Conservation (phyloP, 2,888 invertebrate species). For the Linyphia triangularis region DNA sequence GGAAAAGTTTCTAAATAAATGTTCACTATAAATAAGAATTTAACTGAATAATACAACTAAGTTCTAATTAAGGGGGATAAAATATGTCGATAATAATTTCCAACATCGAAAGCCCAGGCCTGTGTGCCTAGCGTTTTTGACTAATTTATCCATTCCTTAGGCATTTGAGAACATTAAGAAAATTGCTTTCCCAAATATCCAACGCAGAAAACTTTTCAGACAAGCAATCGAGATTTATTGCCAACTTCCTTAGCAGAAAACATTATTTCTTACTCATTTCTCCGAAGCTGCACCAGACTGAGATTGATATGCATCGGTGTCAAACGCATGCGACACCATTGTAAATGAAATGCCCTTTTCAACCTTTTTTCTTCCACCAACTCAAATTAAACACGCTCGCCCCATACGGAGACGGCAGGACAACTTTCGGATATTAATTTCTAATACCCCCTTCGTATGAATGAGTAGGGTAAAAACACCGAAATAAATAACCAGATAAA, state of each 20-base stretch:
- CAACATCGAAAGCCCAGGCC: neutral
- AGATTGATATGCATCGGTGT: constrained; percentile 31
- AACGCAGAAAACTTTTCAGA: constrained; percentile 15
- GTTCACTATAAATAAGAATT: too few relatives aligned
- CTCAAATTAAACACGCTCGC: constrained; percentile 21
- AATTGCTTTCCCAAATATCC: constrained; percentile 36
- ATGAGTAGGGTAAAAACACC: constrained; percentile 11
- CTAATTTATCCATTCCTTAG: constrained; percentile 30
- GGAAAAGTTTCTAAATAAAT: too few relatives aligned
- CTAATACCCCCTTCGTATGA: constrained; percentile 23
- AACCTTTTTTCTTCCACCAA: neutral
- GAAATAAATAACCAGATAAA: constrained; percentile 40
- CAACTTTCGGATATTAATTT: constrained; percentile 48
- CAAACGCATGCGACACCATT: constrained; percentile 38
- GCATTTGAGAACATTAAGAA: constrained; percentile 47
- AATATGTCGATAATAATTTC: neutral
- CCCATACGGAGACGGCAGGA: constrained; percentile 9
- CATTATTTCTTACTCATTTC: constrained; percentile 13
- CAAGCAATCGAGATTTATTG: constrained; percentile 51
- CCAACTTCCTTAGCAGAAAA: constrained; percentile 1
- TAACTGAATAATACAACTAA: too few relatives aligned
- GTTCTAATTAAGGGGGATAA: neutral
- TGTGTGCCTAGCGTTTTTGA: neutral
- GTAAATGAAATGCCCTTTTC: constrained; percentile 44
- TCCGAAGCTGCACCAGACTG: constrained; percentile 8